Evolutionary conservation across 2,888 invertebrate genomes (phyloP).

Genomic region (Drosophila pseudotakahashii): DNA sequence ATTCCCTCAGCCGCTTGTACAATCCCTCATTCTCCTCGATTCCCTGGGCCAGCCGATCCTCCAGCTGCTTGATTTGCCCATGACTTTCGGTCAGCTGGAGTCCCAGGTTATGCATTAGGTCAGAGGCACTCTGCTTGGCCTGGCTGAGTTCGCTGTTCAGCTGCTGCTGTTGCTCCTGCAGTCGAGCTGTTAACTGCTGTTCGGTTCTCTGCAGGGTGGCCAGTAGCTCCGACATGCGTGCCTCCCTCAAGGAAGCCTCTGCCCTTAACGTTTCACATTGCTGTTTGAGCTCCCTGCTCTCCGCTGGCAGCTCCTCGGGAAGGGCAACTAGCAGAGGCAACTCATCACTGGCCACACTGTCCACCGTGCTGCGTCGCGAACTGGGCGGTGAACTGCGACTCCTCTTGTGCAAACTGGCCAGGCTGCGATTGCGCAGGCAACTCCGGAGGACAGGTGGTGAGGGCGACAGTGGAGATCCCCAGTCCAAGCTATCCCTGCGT

Average conservation of each 20-base stretch:
- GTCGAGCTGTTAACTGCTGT: conserved; percentile 89
- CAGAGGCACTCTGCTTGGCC: conserved; percentile 88
- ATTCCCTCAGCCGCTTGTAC: conserved; percentile 89
- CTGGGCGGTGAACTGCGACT: conserved; percentile 87
- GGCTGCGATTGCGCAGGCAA: conserved; percentile 85
- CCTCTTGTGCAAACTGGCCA: conserved; percentile 85
- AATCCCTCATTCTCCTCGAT: conserved; percentile 91
- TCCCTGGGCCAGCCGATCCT: conserved; percentile 87
- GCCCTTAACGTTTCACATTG: conserved; percentile 90
- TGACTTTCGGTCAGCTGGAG: conserved; percentile 89
- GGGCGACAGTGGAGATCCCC: conserved; percentile 90
- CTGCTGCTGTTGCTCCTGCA: conserved; percentile 88
- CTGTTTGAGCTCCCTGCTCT: conserved; percentile 87
- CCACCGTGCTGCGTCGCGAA: conserved; percentile 87
- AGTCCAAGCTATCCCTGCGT: conserved; percentile 92
- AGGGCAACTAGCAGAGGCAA: conserved; percentile 75
- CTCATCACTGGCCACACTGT: conserved; percentile 85
- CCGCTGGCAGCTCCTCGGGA: conserved; percentile 82
- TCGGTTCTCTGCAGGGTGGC: conserved; percentile 91
- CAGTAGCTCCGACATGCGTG: conserved; percentile 91
- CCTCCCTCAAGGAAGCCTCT: conserved; percentile 89
- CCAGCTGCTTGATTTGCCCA: conserved; percentile 84
- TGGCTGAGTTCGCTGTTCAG: conserved; percentile 87
- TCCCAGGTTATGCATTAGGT: conserved; percentile 89
- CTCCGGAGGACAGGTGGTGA: conserved; percentile 88